These are phyloP conservation scores for Marcusenius ussheri DNA, from an alignment of 2,113 vertebrate species.

Conservation along the genomic window DNA sequence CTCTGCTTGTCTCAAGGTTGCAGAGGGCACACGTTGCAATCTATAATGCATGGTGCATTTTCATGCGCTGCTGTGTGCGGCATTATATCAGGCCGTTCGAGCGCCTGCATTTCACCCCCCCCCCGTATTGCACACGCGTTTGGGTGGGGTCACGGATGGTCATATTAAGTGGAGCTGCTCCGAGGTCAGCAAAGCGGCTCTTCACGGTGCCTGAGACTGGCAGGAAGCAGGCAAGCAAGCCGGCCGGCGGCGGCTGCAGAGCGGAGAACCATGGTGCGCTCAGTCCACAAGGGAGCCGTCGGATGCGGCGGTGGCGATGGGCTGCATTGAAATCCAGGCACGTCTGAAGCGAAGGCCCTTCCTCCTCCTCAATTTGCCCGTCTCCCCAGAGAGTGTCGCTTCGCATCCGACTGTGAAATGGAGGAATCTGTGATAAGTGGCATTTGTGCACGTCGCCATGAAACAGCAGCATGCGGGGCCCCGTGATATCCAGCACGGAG, in stretches of 20 bases:
- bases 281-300: not conserved
- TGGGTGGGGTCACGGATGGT: not conserved
- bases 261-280: not conserved
- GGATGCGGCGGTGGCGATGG: not conserved
- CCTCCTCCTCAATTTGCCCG: conserved; percentile 9
- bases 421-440: conserved; percentile 15
- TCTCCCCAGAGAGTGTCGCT: conserved; percentile 5
- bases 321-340: conserved; percentile 5
- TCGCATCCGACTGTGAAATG: conserved; percentile 19
- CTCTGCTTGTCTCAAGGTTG: not conserved
- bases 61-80: not conserved
- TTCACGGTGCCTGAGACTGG: not conserved
- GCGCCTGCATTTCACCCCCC: not conserved
- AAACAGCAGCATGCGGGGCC: not conserved
- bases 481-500: not conserved
- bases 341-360: not conserved
- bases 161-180: not conserved
- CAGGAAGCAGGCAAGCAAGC: too few species aligned
- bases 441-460: not conserved
- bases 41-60: not conserved
- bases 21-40: not conserved
- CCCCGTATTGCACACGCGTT: not conserved
- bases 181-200: not conserved
- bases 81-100: not conserved
- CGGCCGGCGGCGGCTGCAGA: not conserved